Percentiles rank a stretch among this genome's conserved stretches.
phyloP scores from a whole-genome alignment of 2,888 invertebrate species.

The Nephrotoma appendiculata region DNA sequence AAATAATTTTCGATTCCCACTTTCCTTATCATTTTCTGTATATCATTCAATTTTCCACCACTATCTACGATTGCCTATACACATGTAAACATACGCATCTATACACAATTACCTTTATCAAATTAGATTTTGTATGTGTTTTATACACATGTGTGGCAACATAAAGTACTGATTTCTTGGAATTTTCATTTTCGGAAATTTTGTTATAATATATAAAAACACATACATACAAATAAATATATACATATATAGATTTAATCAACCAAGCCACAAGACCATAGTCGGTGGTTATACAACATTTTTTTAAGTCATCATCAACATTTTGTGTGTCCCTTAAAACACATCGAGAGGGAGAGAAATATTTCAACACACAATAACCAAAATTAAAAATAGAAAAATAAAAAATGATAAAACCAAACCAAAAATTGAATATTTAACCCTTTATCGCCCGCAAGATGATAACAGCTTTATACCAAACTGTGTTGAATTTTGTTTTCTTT shows the following conservation, averaged over 20 bases:
- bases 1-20: neutral
- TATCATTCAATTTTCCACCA: neutral
- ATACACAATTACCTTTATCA: neutral
- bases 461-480: neutral
- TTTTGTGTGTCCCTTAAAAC: neutral
- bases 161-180: neutral
- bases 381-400: neutral
- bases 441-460: neutral
- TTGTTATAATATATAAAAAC: neutral
- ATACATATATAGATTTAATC: neutral
- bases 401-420: neutral
- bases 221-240: neutral
- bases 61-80: neutral
- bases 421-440: neutral
- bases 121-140: neutral
- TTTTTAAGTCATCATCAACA: slow-evolving; percentile 4
- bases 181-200: neutral
- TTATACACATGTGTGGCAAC: neutral
- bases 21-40: neutral
- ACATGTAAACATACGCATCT: neutral
- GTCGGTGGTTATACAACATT: neutral
- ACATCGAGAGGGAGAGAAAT: neutral
- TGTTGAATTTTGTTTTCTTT: slow-evolving; percentile 5
- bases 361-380: neutral
- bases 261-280: slow-evolving; percentile 5